Evolutionary conservation across 2,113 vertebrate species (phyloP), one percentile per base, ranked within the genome.

Genomic region (Ondatra zibethicus): DNA sequence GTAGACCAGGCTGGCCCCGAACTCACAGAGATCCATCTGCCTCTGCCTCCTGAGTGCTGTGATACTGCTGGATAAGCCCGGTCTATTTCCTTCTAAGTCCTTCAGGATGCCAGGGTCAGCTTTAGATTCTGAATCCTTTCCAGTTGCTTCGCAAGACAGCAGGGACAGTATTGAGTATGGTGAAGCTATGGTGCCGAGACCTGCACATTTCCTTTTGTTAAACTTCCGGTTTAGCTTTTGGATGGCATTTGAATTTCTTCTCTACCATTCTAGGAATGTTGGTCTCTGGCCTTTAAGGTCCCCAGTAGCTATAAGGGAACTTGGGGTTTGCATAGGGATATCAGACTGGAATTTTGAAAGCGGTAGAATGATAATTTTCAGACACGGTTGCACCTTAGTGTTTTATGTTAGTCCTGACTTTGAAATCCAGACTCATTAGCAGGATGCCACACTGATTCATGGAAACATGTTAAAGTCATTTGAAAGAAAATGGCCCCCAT

Each of bases 341-440:
- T 84, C 31, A 63, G 68, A 91, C 13, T 92, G 72, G 58, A 23
- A 42, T 90, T 82, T 93, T n/a, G 36, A 58, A 96, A 84, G 42
- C 2, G 25, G 4, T 29, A 63, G 68, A 92, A 61, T 14, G 89
- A 82, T 17, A 6, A 39, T 72, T 95, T 85, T 81, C 39, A 88
- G 88, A 33, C 16, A 5, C 7, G 52, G 42, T 2, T 25, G 36
- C 33, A 42, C 13, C 36, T 33, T 23, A 61, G 50, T 12, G 55
- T 72, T 95, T 94, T 66, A 88, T 29, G 0, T 65, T 16, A 92
- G 75, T 78, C 61, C 27, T 11, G 65, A 68, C 63, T 93, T 85
- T 61, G 55, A 91, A 61, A 68, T 9, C 88, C 45, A 39, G n/a
- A 78, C 31, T 81, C 19, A 31, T 66, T 89, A 72, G 36, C 66